These are phyloP conservation scores for Vandiemenella viatica DNA, from an alignment of 2,888 invertebrate genomes.

Conservation along the genomic window DNA sequence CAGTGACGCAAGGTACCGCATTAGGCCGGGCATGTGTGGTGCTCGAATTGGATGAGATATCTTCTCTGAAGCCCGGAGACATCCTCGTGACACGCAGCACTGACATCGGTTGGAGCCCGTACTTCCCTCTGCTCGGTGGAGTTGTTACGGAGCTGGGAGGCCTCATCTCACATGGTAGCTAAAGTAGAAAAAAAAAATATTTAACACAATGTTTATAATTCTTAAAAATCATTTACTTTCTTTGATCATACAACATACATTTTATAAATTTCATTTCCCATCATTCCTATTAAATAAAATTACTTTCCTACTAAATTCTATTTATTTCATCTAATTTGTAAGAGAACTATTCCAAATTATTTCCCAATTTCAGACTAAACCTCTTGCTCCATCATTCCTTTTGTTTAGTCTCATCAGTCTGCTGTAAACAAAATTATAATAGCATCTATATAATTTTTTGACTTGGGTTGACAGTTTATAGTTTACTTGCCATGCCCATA, in stretches of 20 bases:
- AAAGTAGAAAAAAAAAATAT: no score
- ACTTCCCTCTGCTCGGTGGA: constrained; percentile 63
- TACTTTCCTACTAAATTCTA: not conserved
- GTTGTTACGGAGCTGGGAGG: constrained; percentile 72
- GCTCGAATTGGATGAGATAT: constrained; percentile 44
- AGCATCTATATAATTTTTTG: no score
- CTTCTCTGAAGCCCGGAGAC: constrained; percentile 44
- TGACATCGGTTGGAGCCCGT: constrained; percentile 75
- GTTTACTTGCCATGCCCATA: no score
- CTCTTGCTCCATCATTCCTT: not conserved
- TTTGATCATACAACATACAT: not conserved
- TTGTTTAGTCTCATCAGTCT: no score
- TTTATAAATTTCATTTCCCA: not conserved
- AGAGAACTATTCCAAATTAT: not conserved
- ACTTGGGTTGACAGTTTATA: no score
- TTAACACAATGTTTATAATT: no score
- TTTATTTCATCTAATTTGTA: not conserved
- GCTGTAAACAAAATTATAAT: no score
- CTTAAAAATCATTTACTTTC: not conserved
- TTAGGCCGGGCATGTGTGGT: constrained; percentile 58
- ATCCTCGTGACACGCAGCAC: constrained; percentile 61
- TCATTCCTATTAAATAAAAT: not conserved
- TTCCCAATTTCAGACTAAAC: not conserved
- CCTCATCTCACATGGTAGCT: constrained; percentile 60
- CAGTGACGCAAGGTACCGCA: constrained; percentile 54